These are phyloP conservation scores for Rallus limicola DNA, from an alignment of 2,113 vertebrate genomes.

Conservation along the genomic window DNA sequence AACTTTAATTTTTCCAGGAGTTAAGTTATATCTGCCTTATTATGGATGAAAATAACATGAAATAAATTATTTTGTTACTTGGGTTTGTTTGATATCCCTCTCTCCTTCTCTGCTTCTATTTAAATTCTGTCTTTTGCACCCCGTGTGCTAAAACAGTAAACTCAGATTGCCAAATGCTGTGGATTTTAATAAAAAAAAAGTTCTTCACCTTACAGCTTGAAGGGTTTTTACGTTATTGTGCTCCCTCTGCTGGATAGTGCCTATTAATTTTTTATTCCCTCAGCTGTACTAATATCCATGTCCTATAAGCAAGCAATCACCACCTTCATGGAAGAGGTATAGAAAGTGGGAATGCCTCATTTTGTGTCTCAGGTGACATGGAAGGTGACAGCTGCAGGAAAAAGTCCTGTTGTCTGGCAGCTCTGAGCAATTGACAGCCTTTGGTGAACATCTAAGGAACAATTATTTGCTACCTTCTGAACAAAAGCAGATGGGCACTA, in stretches of 20 bases:
- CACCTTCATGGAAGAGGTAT: neutral
- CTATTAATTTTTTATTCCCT: constrained; percentile 9
- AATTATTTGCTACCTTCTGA: neutral
- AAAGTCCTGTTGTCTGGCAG: neutral
- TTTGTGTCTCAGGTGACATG: neutral
- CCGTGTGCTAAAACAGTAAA: neutral
- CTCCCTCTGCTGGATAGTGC: constrained; percentile 63
- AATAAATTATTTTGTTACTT: neutral
- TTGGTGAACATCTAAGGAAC: neutral
- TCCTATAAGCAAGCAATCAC: neutral
- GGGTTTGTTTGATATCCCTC: neutral
- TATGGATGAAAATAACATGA: neutral
- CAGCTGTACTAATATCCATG: neutral
- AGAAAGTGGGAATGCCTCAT: neutral
- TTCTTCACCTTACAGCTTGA: neutral
- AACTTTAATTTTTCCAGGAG: neutral
- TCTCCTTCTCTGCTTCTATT: neutral
- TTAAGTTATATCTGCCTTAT: neutral
- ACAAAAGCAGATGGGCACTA: neutral
- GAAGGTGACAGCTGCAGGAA: neutral
- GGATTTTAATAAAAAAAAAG: neutral
- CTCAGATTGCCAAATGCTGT: neutral
- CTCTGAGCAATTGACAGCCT: neutral
- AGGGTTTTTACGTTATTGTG: constrained; percentile 2
- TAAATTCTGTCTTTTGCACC: neutral